Conservation (phyloP, 2,113 vertebrate species). For the Merops nubicus region DNA sequence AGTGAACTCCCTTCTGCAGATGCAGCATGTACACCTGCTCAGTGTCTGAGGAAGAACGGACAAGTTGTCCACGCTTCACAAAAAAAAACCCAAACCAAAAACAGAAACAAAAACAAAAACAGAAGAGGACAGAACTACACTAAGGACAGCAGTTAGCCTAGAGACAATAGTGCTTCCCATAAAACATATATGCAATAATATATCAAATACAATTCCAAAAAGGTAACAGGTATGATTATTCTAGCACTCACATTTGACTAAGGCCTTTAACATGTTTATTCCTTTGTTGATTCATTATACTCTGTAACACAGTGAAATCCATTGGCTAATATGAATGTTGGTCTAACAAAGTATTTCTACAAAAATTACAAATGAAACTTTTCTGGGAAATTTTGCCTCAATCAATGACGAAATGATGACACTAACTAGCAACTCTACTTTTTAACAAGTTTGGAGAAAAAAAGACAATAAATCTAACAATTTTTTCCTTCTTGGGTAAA, state of each 20-base stretch:
- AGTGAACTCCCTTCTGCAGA: neutral
- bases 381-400: neutral
- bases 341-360: neutral
- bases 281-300: neutral
- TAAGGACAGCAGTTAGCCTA: neutral
- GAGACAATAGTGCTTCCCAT: neutral
- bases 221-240: neutral
- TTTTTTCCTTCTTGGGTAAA: neutral
- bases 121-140: neutral
- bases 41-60: neutral
- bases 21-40: neutral
- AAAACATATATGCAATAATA: neutral
- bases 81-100: neutral
- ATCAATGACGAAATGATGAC: neutral
- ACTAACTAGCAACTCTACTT: neutral
- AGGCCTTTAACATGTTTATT: neutral
- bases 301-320: neutral
- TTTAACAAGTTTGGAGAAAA: neutral
- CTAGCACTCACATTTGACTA: neutral
- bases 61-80: fast-evolving
- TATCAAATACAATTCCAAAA: neutral
- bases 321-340: neutral
- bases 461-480: neutral
- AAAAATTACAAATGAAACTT: neutral
- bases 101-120: neutral